phyloP scores from a whole-genome alignment of 2,113 vertebrate species.

The Athene noctua region DNA sequence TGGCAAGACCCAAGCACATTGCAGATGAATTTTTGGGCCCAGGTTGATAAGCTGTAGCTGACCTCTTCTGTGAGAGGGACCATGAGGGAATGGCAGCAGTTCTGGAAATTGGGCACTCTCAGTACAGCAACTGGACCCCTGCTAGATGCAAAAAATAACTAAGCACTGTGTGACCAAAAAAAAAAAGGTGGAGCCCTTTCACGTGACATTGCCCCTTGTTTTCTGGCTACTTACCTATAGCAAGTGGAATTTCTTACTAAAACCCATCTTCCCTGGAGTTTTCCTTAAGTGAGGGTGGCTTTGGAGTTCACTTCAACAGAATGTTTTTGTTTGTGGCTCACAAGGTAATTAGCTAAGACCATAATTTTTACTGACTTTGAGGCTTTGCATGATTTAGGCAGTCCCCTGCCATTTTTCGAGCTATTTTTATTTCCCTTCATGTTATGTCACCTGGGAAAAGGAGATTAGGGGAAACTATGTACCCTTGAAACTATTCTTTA shows the following conservation, averaged over 20 bases:
- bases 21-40: neutral
- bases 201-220: rapidly evolving
- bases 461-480: neutral
- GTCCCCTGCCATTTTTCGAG: neutral
- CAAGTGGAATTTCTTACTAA: neutral
- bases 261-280: neutral
- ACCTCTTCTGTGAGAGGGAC: neutral
- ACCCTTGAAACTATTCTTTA: neutral
- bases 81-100: neutral
- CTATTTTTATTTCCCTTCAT: neutral
- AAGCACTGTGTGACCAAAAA: too few species aligned
- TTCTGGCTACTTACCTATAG: neutral
- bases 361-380: neutral
- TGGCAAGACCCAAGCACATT: neutral
- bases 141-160: neutral
- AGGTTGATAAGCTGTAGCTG: neutral
- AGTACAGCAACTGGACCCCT: neutral
- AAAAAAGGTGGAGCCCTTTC: neutral
- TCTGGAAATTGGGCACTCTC: neutral
- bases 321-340: neutral
- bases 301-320: neutral
- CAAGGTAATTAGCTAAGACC: neutral
- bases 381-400: neutral
- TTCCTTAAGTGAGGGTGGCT: neutral
- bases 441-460: neutral